phyloP scores from a whole-genome alignment of 1,140 invertebrate genomes.

The Drosophila parvula region DNA sequence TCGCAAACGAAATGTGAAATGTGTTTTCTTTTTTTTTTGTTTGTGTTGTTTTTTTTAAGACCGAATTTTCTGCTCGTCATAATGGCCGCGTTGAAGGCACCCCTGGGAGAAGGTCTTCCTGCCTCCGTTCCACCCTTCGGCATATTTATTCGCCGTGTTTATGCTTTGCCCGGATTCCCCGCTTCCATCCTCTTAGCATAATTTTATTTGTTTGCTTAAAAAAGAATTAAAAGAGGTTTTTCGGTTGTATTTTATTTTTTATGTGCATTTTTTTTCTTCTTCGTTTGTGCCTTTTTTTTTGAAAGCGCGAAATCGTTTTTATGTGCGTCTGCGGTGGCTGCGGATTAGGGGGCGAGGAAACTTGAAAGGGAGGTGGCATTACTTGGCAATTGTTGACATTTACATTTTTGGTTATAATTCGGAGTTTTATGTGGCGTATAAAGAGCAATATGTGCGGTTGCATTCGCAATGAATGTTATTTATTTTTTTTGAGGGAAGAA shows the following conservation, averaged over 20 bases:
- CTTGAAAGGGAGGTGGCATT: conserved; percentile 39
- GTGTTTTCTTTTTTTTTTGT: conserved; percentile 45
- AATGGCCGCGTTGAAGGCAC: conserved; percentile 70
- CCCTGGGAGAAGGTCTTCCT: conserved; percentile 45
- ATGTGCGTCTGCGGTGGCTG: conserved; percentile 55
- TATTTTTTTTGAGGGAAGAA: not conserved
- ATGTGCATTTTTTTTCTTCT: conserved; percentile 19
- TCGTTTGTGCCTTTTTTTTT: conserved; percentile 23
- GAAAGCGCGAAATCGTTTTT: conserved; percentile 71
- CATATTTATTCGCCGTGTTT: conserved; percentile 75
- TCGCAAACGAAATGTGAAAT: conserved; percentile 68
- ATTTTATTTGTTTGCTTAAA: conserved; percentile 83
- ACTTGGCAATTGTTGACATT: conserved; percentile 69
- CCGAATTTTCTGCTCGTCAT: conserved; percentile 62
- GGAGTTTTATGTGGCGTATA: conserved; percentile 46
- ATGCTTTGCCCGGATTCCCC: conserved; percentile 28
- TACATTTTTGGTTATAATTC: conserved; percentile 64
- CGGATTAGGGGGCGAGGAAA: conserved; percentile 3
- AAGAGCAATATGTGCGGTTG: conserved; percentile 33
- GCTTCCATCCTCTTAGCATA: conserved; percentile 55
- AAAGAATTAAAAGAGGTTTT: conserved; percentile 79
- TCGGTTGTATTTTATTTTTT: conserved; percentile 48
- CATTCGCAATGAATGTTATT: conserved; percentile 11
- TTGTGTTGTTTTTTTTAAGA: conserved; percentile 8
- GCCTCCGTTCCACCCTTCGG: conserved; percentile 3